Base-by-base conservation (phyloP, 2,113 vertebrate species). In the Ramphastos sulfuratus region DNA sequence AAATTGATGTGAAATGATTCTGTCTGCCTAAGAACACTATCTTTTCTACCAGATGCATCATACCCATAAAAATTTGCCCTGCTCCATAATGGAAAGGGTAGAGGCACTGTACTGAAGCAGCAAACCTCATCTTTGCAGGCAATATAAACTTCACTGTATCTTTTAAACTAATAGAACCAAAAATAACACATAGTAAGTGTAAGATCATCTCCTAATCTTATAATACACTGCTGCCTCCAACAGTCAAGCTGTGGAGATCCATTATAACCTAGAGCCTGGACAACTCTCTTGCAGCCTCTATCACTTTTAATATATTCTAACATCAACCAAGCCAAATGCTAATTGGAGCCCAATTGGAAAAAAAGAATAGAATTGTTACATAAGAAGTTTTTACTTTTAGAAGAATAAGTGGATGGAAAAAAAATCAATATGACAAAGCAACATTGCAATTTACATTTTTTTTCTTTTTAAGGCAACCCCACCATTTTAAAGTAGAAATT, bases 211-310 rank as follows among this genome's bases (percentile, higher is more conserved):
- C 64, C 70, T 33, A 78, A 25, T 96, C 95, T 94, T 21, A 84
- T 93, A 95, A 96, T 94, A 77, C 95, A 79, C 95, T 96, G 86
- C 93, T 96, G 96, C 96, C 96, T 96, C 96, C 95, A 96, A 86
- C 95, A 95, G 96, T 94, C 85, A 3, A 83, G 59, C 92, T 82
- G 88, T 61, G 61, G 50, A 88, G 87, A 92, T 84, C 95, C 76
- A 79, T 95, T 91, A 86, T 27, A 75, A 33, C 44, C 65, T 65
- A 83, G 13, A 31, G 50, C 65, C 83, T 66, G 66, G 87, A 71
- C 85, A 78, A 25, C 37, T 31, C 81, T 74, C 66, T 73, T 66
- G 55, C 46, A 91, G 82, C 30, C 24, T 65, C 1, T 11, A 66
- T 30, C 73, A 77, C 56, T 70, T 91, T 69, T 27, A 81, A 91